Percentiles rank a stretch among this genome's conserved stretches.
These are phyloP conservation scores for Cynopterus sphinx DNA, from an alignment of 2,797 vertebrate genomes.

Conservation along the genomic window DNA sequence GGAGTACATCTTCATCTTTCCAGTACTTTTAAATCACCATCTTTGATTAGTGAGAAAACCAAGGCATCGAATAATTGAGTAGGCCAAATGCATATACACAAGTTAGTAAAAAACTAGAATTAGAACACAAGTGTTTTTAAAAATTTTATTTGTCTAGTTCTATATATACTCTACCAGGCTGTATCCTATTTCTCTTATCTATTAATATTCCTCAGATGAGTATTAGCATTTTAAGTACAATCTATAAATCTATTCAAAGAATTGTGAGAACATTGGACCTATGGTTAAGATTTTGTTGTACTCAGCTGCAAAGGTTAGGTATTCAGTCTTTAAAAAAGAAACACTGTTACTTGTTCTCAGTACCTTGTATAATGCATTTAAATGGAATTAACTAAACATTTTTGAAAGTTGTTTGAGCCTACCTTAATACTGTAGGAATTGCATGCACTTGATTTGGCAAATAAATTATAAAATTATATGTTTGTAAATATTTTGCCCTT, in stretches of 20 bases:
- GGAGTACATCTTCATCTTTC: constrained; percentile 33
- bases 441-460: constrained; percentile 8
- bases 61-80: constrained; percentile 15
- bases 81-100: background rate
- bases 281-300: background rate
- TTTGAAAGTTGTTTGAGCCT: constrained; percentile 18
- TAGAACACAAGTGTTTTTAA: background rate
- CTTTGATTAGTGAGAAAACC: constrained; percentile 48
- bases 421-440: constrained; percentile 30
- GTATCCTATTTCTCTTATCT: background rate
- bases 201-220: background rate
- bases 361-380: constrained; percentile 16
- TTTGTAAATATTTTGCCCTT: constrained; percentile 41
- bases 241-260: constrained; percentile 43
- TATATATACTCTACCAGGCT: background rate
- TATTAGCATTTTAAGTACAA: constrained; percentile 31
- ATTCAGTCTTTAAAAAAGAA: constrained; percentile 49
- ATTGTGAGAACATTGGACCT: background rate
- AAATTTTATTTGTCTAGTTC: background rate
- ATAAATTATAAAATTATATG: background rate
- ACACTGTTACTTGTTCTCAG: constrained; percentile 25
- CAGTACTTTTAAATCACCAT: background rate
- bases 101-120: constrained; percentile 47
- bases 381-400: constrained; percentile 32
- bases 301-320: constrained; percentile 13